Base-by-base conservation (phyloP, 2,888 invertebrate genomes). In the Mechanitis mazaeus region DNA sequence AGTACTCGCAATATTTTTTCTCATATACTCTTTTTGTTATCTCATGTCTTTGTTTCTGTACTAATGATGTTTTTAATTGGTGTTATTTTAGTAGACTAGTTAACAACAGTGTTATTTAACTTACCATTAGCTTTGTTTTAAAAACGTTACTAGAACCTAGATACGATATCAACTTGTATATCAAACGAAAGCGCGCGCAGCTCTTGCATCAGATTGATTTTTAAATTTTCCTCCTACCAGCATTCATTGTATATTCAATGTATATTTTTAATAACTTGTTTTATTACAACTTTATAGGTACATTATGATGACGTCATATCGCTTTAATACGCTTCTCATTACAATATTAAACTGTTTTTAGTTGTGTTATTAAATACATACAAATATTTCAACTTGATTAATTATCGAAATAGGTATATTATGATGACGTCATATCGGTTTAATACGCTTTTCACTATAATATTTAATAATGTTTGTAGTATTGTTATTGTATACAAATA, bases 161-260 rank as follows among this genome's bases (percentile, higher is more conserved):
- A 9, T 9, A 42, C 42, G 9, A 42, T 42, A 42, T 42, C 42
- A 9, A 42, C 2, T 7, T 42, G 9, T 9, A 42, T 50, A 50
- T 31, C 28, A 6, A 3, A 50, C 50, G 50, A 50, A 50, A 50
- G 50, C 50, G 50, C 50, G 50, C 50, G 50, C 50, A 50, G 50
- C 31, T 31, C 50, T 50, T 50, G 50, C 50, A 31, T 50, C 50
- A 31, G 50, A 50, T 50, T 50, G 50, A 50, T 50, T 50, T 50
- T 50, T 50, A 31, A 6, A 6, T 7, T 50, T 11, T 31, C 50
- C 31, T 31, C 50, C 31, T 31, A 7, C 50, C 9, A 4, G 31
- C 11, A 6, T 28, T 6, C 31, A 50, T 3, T 31, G 20, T n/a
- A n/a, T 9, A 1, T 50, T 31, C 4, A 31, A 31, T 11, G 7